Evolutionary conservation across 2,797 vertebrate species (phyloP), one percentile per base, ranked within the genome.

Genomic region (Brachymystax lenok): DNA sequence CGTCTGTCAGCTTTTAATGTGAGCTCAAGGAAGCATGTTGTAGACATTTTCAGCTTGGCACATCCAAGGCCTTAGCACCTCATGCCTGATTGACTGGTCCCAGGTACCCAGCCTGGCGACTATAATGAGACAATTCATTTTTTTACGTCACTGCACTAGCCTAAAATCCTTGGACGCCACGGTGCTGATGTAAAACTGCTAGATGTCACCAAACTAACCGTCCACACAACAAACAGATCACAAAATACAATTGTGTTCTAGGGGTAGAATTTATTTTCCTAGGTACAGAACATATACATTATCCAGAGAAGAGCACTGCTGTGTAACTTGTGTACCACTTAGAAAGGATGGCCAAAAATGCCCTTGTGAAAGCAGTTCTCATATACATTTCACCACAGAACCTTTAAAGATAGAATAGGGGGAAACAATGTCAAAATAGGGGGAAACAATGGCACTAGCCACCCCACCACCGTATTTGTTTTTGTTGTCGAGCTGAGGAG

Each of bases 11-110:
- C 86, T 82, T 88, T 91, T 92, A 92, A 93, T 93, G 90, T 89
- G 88, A 91, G 88, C 87, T 92, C 88, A 89, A 89, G 91, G 91
- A 92, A 92, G 88, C 85, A 87, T 72, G 73, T 74, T 91, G 91
- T 90, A 90, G 90, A 91, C 90, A 92, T 94, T 94, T 92, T 86
- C 83, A 91, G 88, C 85, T 91, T 90, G 92, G 89, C 89, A 90
- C 79, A 83, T 82, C 85, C 88, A 83, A 80, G 75, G 63, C 77
- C 84, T 90, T 88, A 88, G 88, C 90, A 86, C 71, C 77, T 40
- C 35, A 69, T 51, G 46, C 33, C 69, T 72, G 19, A 56, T 70
- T 71, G 40, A 46, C 40, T 46, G 80, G 69, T 69, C 51, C 66
- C 52, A 75, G 76, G 74, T 75, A 54, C 56, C 54, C 67, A 40